These are phyloP conservation scores for Phalacrocorax pelagicus DNA, from an alignment of 2,113 vertebrate species.

Conservation along the genomic window DNA sequence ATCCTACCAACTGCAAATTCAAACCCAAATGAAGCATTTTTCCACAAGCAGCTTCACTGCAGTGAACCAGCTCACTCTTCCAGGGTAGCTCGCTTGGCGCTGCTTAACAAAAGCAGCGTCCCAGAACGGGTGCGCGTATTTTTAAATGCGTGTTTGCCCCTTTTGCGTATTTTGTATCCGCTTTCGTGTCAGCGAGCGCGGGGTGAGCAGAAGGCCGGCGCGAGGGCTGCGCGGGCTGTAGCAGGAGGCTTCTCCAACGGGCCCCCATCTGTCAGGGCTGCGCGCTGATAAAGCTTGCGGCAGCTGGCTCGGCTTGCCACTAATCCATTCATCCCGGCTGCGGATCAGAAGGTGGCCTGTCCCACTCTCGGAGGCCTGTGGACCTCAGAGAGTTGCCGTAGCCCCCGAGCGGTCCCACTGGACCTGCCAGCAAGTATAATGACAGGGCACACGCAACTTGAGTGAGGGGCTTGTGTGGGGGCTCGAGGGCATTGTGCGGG, in stretches of 20 bases:
- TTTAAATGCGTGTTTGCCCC: neutral
- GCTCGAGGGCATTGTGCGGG: neutral
- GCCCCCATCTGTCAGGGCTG: conserved; percentile 82
- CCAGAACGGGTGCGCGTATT: fast-evolving
- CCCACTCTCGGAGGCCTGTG: conserved; percentile 10
- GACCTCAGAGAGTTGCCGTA: neutral
- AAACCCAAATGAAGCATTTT: neutral
- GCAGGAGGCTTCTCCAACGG: conserved; percentile 70
- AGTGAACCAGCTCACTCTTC: neutral
- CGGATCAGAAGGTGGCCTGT: conserved; percentile 56
- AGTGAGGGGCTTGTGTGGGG: neutral
- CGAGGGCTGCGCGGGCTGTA: conserved; percentile 54
- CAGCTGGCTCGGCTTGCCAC: conserved; percentile 58
- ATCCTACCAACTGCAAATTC: neutral
- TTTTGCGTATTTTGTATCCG: neutral
- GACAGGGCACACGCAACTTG: neutral
- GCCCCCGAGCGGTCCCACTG: neutral
- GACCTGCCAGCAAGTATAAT: neutral
- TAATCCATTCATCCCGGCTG: conserved; percentile 70
- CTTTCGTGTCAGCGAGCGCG: neutral
- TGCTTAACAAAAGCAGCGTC: neutral
- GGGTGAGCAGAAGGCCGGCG: conserved; percentile 68
- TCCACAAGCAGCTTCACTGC: neutral
- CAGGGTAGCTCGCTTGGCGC: fast-evolving
- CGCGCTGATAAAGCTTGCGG: conserved; percentile 66